phyloP scores from a whole-genome alignment of 2,888 invertebrate species.

The Subacronicta megacephala region DNA sequence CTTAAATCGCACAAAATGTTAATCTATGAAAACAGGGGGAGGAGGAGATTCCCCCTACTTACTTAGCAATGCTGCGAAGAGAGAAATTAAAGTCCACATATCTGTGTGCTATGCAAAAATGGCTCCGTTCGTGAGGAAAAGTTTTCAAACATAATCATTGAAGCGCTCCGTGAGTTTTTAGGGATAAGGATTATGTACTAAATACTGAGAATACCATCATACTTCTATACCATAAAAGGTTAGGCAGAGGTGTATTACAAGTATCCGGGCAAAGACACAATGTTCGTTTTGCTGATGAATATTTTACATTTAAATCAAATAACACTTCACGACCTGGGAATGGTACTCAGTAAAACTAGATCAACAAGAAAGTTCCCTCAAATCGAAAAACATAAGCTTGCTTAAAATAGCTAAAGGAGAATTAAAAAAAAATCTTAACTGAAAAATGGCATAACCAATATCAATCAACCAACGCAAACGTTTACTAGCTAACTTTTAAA shows the following conservation, averaged over 20 bases:
- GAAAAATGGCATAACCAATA: background rate
- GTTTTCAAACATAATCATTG: constrained; percentile 18
- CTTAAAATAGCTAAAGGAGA: too few relatives aligned
- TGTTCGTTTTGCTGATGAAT: too few relatives aligned
- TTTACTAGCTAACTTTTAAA: constrained; percentile 23
- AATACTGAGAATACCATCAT: background rate
- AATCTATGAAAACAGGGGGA: constrained; percentile 27
- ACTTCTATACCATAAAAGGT: too few relatives aligned
- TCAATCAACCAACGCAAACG: constrained; percentile 12
- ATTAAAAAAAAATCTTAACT: too few relatives aligned
- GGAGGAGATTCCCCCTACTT: constrained; percentile 11
- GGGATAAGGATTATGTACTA: constrained; percentile 5
- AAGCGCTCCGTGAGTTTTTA: background rate
- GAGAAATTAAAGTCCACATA: constrained; percentile 49
- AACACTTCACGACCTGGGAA: too few relatives aligned
- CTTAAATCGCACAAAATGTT: constrained; percentile 47
- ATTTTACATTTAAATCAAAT: too few relatives aligned
- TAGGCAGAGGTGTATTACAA: too few relatives aligned
- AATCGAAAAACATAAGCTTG: too few relatives aligned
- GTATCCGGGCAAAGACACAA: too few relatives aligned
- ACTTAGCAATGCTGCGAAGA: constrained; percentile 13
- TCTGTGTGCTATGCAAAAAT: constrained; percentile 36
- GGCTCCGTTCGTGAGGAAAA: constrained; percentile 18
- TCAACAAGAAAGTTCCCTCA: too few relatives aligned
- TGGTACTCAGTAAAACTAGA: too few relatives aligned